Evolutionary conservation across 2,113 vertebrate genomes (phyloP), one percentile per base, ranked within the genome.

Genomic region (Platanista minor): DNA sequence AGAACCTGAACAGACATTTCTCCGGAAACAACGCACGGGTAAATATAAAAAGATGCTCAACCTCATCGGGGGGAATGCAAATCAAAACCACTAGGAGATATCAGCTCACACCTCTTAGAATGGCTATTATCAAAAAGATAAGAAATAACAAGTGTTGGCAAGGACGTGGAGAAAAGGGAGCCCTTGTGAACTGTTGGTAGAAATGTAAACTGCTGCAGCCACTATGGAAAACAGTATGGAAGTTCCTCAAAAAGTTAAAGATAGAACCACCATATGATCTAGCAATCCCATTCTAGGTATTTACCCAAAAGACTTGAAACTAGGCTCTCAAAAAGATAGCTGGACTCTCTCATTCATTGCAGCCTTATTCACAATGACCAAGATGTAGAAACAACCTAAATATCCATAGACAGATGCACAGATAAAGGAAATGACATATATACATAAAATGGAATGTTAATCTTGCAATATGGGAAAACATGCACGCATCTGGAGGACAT

Each of bases 151-250:
- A 84, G 43, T 17, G 20, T 20, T 66, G 39, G 49, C 0, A 27
- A 78, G 39, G 39, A 25, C 10, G 33, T 21, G 52, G 27, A 87
- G 18, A 49, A 49, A 82, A 52, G 64, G 41, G 75, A 49, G 39
- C 25, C 12, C 25, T 13, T n/a, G 49, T 2, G 20, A 43, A 39
- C 41, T 17, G 0, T 0, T 27, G 57, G 18, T 12, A 13, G 69
- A 46, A 27, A 52, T 13, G 39, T 41, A 54, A 64, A 64, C 25
- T 7, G 43, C 13, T 4, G 0, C 4, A 54, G n/a, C 18, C 77
- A 27, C 57, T 2, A 46, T 29, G 41, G 52, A 49, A 71, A n/a
- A 66, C n/a, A 90, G 80, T 36, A 54, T 14, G 25, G 31, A 69
- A 8, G 23, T 6, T 14, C 33, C 62, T 78, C 39, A 59, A 80